Conservation (phyloP, 2,797 vertebrate species). For the Hafferia zeledoni region DNA sequence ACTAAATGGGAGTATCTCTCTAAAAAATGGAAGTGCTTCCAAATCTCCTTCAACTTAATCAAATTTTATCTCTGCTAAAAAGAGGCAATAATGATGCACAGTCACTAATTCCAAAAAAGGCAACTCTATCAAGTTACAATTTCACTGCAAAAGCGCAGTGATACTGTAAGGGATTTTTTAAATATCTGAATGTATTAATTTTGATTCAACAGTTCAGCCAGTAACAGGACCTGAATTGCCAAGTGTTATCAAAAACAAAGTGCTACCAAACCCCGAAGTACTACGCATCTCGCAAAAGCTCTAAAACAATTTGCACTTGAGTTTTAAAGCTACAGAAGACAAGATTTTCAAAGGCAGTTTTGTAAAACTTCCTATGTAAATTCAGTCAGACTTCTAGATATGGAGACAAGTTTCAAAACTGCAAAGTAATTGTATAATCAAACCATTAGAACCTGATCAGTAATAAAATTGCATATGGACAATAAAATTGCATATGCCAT, state of each 20-base stretch:
- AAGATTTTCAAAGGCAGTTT: not conserved
- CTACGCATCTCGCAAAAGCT: not conserved
- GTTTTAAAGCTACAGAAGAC: not conserved
- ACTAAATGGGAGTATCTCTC: conserved; percentile 18
- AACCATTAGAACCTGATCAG: not conserved
- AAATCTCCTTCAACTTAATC: conserved; percentile 6
- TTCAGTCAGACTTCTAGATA: not conserved
- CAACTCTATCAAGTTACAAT: not conserved
- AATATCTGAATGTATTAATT: not conserved
- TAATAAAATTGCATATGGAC: not conserved
- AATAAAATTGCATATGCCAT: not conserved
- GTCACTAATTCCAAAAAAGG: conserved; percentile 8
- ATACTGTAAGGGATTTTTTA: not conserved
- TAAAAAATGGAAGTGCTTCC: conserved; percentile 1
- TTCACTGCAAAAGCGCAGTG: not conserved
- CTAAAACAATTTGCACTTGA: not conserved
- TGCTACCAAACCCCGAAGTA: not conserved
- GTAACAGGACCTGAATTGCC: not conserved
- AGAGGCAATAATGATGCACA: not conserved
- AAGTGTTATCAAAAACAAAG: not conserved
- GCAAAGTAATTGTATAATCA: not conserved
- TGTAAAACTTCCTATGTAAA: not conserved
- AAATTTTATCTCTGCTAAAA: conserved; percentile 26
- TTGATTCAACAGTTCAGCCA: not conserved
- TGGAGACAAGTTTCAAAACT: not conserved